Base-by-base conservation (phyloP, 2,113 vertebrate genomes). In the Halichoeres trimaculatus region DNA sequence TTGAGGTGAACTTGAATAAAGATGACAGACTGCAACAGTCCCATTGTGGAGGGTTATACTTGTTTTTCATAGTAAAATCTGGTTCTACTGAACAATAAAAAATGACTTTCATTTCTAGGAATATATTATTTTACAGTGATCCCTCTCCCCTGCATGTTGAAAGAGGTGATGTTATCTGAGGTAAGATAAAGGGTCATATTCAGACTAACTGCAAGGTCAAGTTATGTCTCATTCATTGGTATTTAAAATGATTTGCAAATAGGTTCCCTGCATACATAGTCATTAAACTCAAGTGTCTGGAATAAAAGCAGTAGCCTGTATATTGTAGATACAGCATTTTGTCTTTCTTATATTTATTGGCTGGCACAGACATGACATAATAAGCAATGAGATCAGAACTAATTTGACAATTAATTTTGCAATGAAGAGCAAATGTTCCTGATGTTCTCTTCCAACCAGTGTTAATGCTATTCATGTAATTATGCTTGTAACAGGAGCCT, bases 221-320 rank as follows among this genome's bases (percentile, higher is more conserved):
- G 59, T 82, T 84, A 76, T 59, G 81, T 85, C 89, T 76, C 88
- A 81, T 85, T 89, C 82, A 88, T 85, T 77, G 84, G 90, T 88
- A 86, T 92, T 92, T 91, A 89, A 92, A 88, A 88, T 92, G 90
- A 93, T 91, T 92, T 91, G 92, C 89, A 90, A 92, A 91, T 91
- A 75, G 70, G 61, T 68, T 77, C 67, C 41, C 76, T 47, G 35
- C 84, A 88, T 91, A 81, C 87, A 90, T 87, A 89, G 89, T 90
- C 83, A 90, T 92, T 89, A 86, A 92, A 92, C 64, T 69, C 80
- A 84, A 79, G 77, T 85, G 87, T 63, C 75, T 80, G 43, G 6
- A 55, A 83, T 85, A 81, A 84, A 69, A 52, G 65, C 74, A 30
- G 22, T 19, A 0, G 68, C 34, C 61, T 3, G 55, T 78, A 59